Evolutionary conservation across 1,140 invertebrate species (phyloP).

Genomic region (Pseudobourletiella spinata): DNA sequence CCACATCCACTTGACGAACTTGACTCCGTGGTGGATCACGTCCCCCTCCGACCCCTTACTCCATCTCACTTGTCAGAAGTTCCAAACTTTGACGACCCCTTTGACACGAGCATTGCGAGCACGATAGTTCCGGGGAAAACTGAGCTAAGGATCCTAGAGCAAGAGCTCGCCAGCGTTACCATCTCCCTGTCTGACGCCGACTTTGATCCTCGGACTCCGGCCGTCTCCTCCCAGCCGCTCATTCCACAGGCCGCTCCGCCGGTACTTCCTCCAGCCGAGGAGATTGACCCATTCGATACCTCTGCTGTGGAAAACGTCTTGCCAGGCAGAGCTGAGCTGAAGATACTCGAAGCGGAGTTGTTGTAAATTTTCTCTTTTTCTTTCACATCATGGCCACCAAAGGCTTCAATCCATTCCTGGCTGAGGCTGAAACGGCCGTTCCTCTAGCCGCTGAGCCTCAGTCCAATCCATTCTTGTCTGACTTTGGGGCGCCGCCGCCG

Average conservation of each 20-base stretch:
- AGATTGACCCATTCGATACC: slow-evolving; percentile 71
- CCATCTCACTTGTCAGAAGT: not conserved
- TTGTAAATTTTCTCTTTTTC: slow-evolving; percentile 30
- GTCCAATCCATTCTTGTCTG: slow-evolving; percentile 30
- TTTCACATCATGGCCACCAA: slow-evolving; percentile 28
- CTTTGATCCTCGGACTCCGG: slow-evolving; percentile 56
- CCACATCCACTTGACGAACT: slow-evolving; percentile 14
- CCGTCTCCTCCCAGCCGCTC: slow-evolving; percentile 4
- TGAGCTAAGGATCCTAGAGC: slow-evolving; percentile 42
- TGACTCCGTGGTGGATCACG: not conserved
- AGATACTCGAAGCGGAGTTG: slow-evolving; percentile 33
- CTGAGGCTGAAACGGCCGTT: slow-evolving; percentile 38
- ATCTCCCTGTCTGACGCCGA: slow-evolving; percentile 46
- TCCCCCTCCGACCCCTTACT: not conserved
- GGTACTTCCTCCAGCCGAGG: not conserved
- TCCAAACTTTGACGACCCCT: slow-evolving; percentile 55
- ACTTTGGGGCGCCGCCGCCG: slow-evolving; percentile 35
- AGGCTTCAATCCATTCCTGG: slow-evolving; percentile 59
- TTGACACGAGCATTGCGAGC: slow-evolving; percentile 74
- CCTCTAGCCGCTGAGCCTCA: slow-evolving; percentile 7
- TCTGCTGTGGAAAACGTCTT: slow-evolving; percentile 68
- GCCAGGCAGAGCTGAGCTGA: slow-evolving; percentile 54
- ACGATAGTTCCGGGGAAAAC: slow-evolving; percentile 60
- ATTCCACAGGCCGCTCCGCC: slow-evolving; percentile 10
- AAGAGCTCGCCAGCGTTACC: slow-evolving; percentile 39